Evolutionary conservation across 2,888 invertebrate genomes (phyloP), one percentile per base, ranked within the genome.

Genomic region (Epinotia ramella): DNA sequence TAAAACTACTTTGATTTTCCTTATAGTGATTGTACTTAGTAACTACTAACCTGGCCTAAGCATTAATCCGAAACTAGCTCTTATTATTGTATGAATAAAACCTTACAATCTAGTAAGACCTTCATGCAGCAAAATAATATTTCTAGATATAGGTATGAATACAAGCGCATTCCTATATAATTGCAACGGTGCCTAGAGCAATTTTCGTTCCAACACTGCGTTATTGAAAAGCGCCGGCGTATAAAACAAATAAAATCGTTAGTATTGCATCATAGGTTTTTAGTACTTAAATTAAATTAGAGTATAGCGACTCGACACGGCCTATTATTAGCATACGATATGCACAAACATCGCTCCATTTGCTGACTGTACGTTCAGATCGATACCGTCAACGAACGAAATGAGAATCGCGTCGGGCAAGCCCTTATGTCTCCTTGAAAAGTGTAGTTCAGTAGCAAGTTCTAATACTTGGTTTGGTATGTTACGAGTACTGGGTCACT

Each of bases 341-440:
- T 33, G n/a, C 63, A 63, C 63, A 46, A 69, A 46, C 44, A 2
- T 12, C 44, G 40, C 16, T 57, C 44, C 11, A 56, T 56, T 71
- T 5, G 13, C 20, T 40, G n/a, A 64, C 33, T 16, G 40, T 63
- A 44, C 28, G 2, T 0, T 57, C 20, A 18, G 72, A 65, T 73
- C 65, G 46, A 73, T 73, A 46, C 72, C 16, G 56, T 40, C 24
- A 28, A 33, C 62, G 46, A 28, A 44, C 44, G 13, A 65, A 65
- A 73, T 77, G 76, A 73, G 76, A 81, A 80, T 80, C 85, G 82
- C 81, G 75, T 79, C 81, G 71, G 79, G 82, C 81, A 72, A 80
- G 82, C 83, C 82, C 85, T 84, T 84, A 81, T 78, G 82, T 84
- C 80, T 81, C 90, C 89, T 89, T 89, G 87, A 87, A 84, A 83